phyloP scores from a whole-genome alignment of 2,113 vertebrate genomes.

The Vidua chalybeata region DNA sequence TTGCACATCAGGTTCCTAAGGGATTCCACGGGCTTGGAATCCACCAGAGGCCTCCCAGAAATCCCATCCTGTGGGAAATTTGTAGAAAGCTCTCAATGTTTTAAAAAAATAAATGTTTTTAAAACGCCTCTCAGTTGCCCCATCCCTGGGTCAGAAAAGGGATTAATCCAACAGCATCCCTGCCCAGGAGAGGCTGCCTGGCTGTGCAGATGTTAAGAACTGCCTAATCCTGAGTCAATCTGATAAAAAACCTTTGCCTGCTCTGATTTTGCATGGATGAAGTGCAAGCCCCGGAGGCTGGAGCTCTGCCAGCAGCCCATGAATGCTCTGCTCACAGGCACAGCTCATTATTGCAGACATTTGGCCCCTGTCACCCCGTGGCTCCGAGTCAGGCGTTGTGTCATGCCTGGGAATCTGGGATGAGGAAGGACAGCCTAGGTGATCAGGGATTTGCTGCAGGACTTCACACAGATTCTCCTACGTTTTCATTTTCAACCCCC shows the following conservation, averaged over 20 bases:
- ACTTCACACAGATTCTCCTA: background rate
- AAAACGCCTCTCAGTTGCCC: background rate
- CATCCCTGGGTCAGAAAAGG: background rate
- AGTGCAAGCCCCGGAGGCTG: background rate
- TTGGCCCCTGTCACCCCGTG: background rate
- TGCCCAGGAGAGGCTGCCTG: background rate
- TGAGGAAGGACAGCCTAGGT: background rate
- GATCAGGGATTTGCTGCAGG: background rate
- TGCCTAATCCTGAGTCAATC: background rate
- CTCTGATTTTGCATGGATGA: background rate
- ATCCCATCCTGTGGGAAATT: background rate
- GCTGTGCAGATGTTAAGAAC: background rate
- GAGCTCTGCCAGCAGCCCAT: background rate
- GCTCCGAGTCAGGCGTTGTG: background rate
- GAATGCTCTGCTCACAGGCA: background rate
- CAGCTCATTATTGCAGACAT: background rate
- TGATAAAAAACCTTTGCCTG: background rate
- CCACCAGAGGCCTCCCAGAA: background rate
- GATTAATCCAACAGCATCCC: background rate
- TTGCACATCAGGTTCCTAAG: constrained; percentile 10
- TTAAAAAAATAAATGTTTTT: background rate
- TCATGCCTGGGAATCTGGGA: background rate
- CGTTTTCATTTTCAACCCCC: background rate
- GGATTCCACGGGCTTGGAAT: constrained; percentile 18
- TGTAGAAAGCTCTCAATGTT: background rate